Percentiles rank a stretch among this genome's conserved stretches.
Conservation (phyloP, 2,113 vertebrate species). For the Erinaceus europaeus region DNA sequence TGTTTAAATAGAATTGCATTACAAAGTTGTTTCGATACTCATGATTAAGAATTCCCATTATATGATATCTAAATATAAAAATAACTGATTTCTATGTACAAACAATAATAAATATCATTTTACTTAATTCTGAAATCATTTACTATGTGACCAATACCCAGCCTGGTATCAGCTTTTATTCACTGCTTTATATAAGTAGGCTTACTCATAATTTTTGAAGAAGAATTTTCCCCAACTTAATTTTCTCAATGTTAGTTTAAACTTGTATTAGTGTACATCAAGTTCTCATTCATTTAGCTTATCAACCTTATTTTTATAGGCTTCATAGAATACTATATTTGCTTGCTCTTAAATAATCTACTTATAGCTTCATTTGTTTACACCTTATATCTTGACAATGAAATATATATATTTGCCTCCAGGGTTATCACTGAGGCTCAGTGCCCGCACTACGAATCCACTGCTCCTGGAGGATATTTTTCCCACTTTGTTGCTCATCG, state of each 20-base stretch:
- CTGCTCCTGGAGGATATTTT: no score
- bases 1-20: conserved; percentile 13
- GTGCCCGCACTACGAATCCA: no score
- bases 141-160: neutral
- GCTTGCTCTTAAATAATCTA: neutral
- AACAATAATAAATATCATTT: neutral
- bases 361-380: neutral
- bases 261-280: neutral
- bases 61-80: conserved; percentile 6
- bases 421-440: no score
- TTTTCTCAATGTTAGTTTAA: neutral
- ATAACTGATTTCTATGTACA: neutral
- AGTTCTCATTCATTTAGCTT: neutral
- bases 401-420: conserved; percentile 8
- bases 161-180: neutral
- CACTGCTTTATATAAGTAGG: neutral
- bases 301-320: neutral
- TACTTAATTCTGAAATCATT: neutral
- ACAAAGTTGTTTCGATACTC: neutral
- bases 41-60: neutral
- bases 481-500: no score
- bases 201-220: neutral
- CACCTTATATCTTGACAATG: neutral
- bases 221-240: neutral
- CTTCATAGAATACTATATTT: neutral